Evolutionary conservation across 2,888 invertebrate species (phyloP), one percentile per base, ranked within the genome.

Genomic region (Nephrotoma flavescens): DNA sequence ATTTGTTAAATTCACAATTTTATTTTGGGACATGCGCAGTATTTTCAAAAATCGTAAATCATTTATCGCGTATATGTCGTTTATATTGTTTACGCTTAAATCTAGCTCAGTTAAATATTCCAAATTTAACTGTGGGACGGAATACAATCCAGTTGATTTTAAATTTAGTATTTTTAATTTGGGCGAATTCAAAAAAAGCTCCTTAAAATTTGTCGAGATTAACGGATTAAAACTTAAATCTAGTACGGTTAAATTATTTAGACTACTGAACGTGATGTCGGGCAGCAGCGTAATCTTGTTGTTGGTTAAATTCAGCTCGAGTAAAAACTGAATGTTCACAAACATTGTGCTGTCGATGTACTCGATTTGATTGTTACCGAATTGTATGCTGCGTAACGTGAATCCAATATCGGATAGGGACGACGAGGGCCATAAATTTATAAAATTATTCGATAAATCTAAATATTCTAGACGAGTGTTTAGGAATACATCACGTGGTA

Each of bases 321-420:
- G 94, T 84, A 97, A 92, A 90, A 95, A 96, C 86, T 96, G 96
- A 44, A 96, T 96, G 89, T 95, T 95, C 83, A 96, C 95, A 90
- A 97, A 97, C 92, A 97, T 96, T 88, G 96, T 96, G 89, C 96
- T 96, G 91, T 97, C 97, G 88, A 97, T 93, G 90, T 96, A 97
- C 90, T 97, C 97, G 88, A 98, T 93, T 88, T 94, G 94, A 91
- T 97, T 97, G 88, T 94, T 93, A 0, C 95, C 94, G 90, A 97
- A 93, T 89, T 96, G 95, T 87, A 97, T 93, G 90, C 95, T 94
- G 86, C 96, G 93, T 87, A 97, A 91, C 0, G 96, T 96, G 89
- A 95, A 94, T 4, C 96, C 96, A 41, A 97, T 94, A 90, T 96
- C 96, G 0, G 95, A 94, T 87, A 97, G 93, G 31, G 96, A 95